Evolutionary conservation across 2,888 invertebrate genomes (phyloP).

Genomic region (Mechanitis mazaeus): DNA sequence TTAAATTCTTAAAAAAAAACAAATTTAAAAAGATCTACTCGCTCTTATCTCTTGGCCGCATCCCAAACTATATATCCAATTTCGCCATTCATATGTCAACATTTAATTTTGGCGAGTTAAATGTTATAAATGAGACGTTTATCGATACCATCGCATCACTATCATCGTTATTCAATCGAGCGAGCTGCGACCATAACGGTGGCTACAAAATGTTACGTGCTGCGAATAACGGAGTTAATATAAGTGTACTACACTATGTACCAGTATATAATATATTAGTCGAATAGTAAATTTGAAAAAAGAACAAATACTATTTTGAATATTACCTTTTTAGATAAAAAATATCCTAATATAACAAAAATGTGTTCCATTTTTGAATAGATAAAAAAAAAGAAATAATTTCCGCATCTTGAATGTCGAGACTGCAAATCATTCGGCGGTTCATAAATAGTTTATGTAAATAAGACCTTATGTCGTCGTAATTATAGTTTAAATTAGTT

Average conservation of each 20-base stretch:
- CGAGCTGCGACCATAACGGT: conserved; percentile 48
- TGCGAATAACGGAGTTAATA: conserved; percentile 33
- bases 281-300: conserved; percentile 10
- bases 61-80: conserved; percentile 6
- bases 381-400: conserved; percentile 3
- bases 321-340: too few relatives aligned
- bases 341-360: too few relatives aligned
- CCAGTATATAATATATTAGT: conserved; percentile 3
- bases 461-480: conserved; percentile 33
- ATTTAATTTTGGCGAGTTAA: conserved; percentile 21
- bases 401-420: neutral
- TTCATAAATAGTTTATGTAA: conserved; percentile 30
- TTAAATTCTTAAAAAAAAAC: too few relatives aligned
- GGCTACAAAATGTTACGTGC: conserved; percentile 51
- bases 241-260: conserved; percentile 27
- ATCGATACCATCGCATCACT: conserved; percentile 45
- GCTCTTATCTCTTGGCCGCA: neutral
- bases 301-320: neutral
- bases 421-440: conserved; percentile 35
- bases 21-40: too few relatives aligned
- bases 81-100: conserved; percentile 7
- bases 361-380: too few relatives aligned
- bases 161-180: conserved; percentile 63
- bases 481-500: conserved; percentile 34
- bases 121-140: conserved; percentile 32